A percentile compares a stretch with the other conserved stretches of the same genome.
Evolutionary conservation across 2,888 invertebrate species (phyloP).

Genomic region (Tryphoninae sp.): DNA sequence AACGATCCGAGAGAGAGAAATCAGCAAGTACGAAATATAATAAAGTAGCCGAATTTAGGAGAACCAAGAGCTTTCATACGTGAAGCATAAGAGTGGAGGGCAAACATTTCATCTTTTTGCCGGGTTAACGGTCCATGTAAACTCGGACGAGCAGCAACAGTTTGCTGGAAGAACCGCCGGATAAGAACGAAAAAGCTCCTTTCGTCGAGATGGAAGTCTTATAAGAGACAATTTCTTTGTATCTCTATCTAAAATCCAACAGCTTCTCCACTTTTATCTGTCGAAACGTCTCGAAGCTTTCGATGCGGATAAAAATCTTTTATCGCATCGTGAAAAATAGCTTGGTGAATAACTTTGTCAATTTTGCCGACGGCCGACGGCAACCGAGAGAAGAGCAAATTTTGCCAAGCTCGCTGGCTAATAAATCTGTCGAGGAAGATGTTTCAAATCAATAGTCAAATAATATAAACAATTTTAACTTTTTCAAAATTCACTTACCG

Average conservation of each 20-base stretch:
- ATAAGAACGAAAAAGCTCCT: background rate
- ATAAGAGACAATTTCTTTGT: background rate
- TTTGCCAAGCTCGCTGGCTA: background rate
- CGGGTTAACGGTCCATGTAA: slow-evolving; percentile 43
- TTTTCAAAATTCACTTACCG: too few relatives aligned
- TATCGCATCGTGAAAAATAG: too few relatives aligned
- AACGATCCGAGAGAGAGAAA: background rate
- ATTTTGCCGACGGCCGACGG: background rate
- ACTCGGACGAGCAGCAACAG: slow-evolving; percentile 51
- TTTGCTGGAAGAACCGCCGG: background rate
- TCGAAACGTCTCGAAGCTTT: background rate
- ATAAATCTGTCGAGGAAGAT: background rate
- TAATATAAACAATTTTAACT: too few relatives aligned
- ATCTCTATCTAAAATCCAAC: background rate
- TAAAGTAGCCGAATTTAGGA: background rate
- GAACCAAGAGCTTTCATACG: slow-evolving; percentile 14
- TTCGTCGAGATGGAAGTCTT: background rate
- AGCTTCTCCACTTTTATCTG: background rate
- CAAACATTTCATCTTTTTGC: background rate
- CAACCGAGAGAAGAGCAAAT: background rate
- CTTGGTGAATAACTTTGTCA: background rate
- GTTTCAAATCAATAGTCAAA: background rate
- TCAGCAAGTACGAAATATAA: too few relatives aligned
- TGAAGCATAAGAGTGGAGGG: background rate
- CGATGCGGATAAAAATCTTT: background rate